Percentiles rank a stretch among this genome's conserved stretches.
phyloP scores from a whole-genome alignment of 2,113 vertebrate species.

The Erinaceus europaeus region DNA sequence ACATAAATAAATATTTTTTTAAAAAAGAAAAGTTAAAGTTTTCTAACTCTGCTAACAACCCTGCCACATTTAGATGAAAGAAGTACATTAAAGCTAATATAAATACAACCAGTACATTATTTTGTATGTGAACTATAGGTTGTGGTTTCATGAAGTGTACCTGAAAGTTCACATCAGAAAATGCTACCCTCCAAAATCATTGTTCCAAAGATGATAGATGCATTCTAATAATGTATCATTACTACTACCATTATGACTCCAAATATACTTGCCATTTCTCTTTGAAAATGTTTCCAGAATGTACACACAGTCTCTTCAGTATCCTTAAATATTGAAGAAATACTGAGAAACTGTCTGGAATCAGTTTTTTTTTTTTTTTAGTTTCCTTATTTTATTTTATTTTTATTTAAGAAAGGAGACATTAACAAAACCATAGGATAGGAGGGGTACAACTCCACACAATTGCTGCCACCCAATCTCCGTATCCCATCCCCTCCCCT shows the following conservation, averaged over 20 bases:
- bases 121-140: neutral
- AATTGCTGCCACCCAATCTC: too few relatives aligned
- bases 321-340: slow-evolving; percentile 6
- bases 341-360: neutral
- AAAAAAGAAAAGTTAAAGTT: too few relatives aligned
- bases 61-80: neutral
- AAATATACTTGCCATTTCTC: neutral
- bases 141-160: neutral
- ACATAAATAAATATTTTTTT: too few relatives aligned
- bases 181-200: neutral
- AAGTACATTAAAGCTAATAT: too few relatives aligned
- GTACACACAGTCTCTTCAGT: neutral
- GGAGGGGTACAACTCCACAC: too few relatives aligned
- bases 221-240: neutral
- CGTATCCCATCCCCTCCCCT: too few relatives aligned
- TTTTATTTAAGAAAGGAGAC: too few relatives aligned
- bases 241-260: neutral
- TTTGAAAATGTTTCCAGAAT: neutral
- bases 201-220: neutral
- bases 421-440: too few relatives aligned
- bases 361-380: too few relatives aligned
- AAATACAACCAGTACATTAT: neutral
- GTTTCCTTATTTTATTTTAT: too few relatives aligned
- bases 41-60: neutral
- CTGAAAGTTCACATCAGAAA: neutral